These are phyloP conservation scores for Erebia aethiops DNA, from an alignment of 2,888 invertebrate genomes.

Conservation along the genomic window DNA sequence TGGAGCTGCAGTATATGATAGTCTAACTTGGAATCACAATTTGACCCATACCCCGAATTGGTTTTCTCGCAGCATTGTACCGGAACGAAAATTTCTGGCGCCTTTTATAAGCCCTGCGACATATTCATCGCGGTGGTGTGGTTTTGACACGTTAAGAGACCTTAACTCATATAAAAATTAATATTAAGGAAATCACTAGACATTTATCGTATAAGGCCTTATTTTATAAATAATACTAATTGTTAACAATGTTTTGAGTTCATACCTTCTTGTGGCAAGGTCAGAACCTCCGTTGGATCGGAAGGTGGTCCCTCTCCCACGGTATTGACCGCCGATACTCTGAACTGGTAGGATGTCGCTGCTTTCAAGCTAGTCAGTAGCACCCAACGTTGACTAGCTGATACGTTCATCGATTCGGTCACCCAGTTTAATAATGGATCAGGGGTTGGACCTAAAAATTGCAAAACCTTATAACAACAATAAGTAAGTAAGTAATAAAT, in stretches of 20 bases:
- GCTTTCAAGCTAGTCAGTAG: conserved; percentile 94
- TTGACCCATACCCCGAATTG: no score
- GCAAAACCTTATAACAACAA: background rate
- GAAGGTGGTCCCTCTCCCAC: conserved; percentile 97
- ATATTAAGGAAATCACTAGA: background rate
- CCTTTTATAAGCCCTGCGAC: background rate
- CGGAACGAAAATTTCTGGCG: no score
- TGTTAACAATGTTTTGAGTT: background rate
- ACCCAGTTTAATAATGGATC: conserved; percentile 94
- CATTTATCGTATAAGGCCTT: background rate
- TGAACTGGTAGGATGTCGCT: conserved; percentile 97
- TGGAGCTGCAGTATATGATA: no score
- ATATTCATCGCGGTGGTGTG: background rate
- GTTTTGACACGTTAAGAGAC: background rate
- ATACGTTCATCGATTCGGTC: conserved; percentile 93
- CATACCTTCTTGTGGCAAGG: conserved; percentile 97
- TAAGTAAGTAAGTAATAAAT: no score
- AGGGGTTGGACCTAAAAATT: conserved; percentile 88
- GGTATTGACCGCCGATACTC: conserved; percentile 97
- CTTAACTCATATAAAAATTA: background rate
- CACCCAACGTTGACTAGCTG: conserved; percentile 90
- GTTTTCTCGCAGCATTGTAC: no score
- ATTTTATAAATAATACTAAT: background rate
- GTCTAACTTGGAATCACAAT: no score
- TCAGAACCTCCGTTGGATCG: conserved; percentile 93